phyloP scores from a whole-genome alignment of 2,888 invertebrate genomes.

The Athalia circularis region DNA sequence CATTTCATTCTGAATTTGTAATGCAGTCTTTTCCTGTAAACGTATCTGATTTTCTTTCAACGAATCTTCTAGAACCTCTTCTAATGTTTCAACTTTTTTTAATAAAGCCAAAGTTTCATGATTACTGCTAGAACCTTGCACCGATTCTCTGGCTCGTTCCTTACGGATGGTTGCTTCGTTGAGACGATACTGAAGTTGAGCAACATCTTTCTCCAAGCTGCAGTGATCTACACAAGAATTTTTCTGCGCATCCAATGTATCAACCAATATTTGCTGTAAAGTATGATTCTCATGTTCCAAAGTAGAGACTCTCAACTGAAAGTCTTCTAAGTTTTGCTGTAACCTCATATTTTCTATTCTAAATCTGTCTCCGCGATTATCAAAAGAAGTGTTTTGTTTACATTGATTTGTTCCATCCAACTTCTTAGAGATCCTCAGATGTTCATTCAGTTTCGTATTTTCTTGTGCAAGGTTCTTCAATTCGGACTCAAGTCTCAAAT shows the following conservation, averaged over 20 bases:
- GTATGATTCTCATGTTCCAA: constrained; percentile 30
- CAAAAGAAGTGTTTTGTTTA: background rate
- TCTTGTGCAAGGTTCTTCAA: constrained; percentile 6
- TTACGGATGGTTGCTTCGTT: background rate
- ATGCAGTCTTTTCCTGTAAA: constrained; percentile 21
- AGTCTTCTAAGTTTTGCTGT: background rate
- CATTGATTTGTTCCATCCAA: background rate
- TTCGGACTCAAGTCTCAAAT: constrained; percentile 26
- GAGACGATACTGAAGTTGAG: constrained; percentile 31
- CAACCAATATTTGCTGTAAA: constrained; percentile 22
- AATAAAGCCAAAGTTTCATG: constrained; percentile 3
- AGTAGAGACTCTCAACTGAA: constrained; percentile 14
- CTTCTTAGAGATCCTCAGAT: constrained; percentile 7
- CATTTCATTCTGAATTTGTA: constrained; percentile 6
- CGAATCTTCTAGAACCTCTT: constrained; percentile 22
- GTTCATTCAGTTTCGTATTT: constrained; percentile 8
- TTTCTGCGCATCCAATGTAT: constrained; percentile 18
- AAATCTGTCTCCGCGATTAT: constrained; percentile 12
- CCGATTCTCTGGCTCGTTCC: background rate
- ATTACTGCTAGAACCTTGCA: background rate
- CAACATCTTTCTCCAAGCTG: constrained; percentile 20
- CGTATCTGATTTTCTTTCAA: constrained; percentile 32
- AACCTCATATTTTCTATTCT: constrained; percentile 13
- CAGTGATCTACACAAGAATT: constrained; percentile 23
- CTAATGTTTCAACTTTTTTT: constrained; percentile 18